Base-by-base conservation (phyloP, 2,113 vertebrate genomes). In the Pterophyllum scalare region DNA sequence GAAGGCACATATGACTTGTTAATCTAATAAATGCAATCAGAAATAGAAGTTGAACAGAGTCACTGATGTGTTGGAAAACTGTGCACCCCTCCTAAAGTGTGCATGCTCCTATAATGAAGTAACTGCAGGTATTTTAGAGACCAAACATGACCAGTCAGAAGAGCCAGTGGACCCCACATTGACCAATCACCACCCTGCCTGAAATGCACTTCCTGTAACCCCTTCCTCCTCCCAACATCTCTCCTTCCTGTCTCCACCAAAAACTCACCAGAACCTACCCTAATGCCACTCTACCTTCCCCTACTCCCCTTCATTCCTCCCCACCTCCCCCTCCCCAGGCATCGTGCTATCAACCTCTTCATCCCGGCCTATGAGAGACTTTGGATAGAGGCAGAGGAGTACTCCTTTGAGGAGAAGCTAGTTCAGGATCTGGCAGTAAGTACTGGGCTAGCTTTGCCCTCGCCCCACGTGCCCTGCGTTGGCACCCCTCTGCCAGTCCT, bases 261-360 rank as follows among this genome's bases (percentile, higher is more conserved):
- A 85, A 80, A 88, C 91, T 93, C 92, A 93, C 92, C 90, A 89
- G 87, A 90, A 88, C 89, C 92, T 77, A 9, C 87, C 93, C 81
- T 93, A 92, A 94, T 91, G 85, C 91, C 95, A 93, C 92, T 95
- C 81, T 94, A 86, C 93, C 92, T 93, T 88, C 87, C 91, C 91
- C 87, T 76, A 80, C 40, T 83, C 80, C 88, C 86, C 52, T 89
- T 86, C 91, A 90, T 92, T 88, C 89, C 92, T 90, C 87, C 83
- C 87, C 72, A 89, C 76, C 80, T 94, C 96, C 90, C 95, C 97
- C 95, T 90, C 94, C 97, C 97, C 97, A 99, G 98, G 98, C 98
- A 99, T 97, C 98, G 98, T 96, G 97, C 97, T 97, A 98, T 99
- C 98, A 99, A 99, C 97, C 96, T 98, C 97, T 99, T 98, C 98